A percentile compares a stretch with the other conserved stretches of the same genome.
Conservation (phyloP, 2,113 vertebrate species). For the Nasalis larvatus region DNA sequence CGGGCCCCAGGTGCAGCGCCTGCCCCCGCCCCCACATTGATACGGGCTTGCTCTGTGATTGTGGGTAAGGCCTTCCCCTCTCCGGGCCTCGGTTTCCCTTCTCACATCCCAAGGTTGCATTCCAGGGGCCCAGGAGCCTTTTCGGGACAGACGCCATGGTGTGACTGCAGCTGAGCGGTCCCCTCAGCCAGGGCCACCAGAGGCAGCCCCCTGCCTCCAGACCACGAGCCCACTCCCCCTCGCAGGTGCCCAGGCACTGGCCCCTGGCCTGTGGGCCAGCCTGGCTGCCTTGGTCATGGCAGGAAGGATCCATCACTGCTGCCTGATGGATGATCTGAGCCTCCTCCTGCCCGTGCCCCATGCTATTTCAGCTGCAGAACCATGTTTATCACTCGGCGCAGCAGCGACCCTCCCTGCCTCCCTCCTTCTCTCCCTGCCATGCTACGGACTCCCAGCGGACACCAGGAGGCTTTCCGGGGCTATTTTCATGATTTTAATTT, state of each 20-base stretch:
- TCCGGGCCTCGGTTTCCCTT: background rate
- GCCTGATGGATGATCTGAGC: conserved; percentile 70
- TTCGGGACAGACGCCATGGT: background rate
- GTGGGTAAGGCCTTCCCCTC: no score
- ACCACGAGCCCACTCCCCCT: background rate
- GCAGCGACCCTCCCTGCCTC: background rate
- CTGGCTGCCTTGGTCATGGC: background rate
- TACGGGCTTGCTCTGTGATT: background rate
- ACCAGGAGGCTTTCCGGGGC: conserved; percentile 57
- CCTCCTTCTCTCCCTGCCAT: background rate
- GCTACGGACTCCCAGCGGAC: conserved; percentile 63
- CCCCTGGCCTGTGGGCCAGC: accelerated
- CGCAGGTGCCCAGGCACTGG: accelerated
- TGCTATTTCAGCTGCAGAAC: conserved; percentile 69
- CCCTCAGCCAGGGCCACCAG: accelerated
- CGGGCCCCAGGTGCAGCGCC: background rate
- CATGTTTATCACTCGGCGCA: conserved; percentile 72
- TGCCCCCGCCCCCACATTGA: background rate
- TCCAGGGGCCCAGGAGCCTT: accelerated
- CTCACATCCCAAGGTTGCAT: background rate
- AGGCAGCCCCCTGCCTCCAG: background rate
- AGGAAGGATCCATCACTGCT: conserved; percentile 14
- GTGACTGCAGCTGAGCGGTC: background rate
- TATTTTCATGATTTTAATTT: conserved; percentile 76
- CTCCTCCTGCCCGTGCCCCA: conserved; percentile 50